Conservation (phyloP, 2,113 vertebrate species). For the Gobius niger region DNA sequence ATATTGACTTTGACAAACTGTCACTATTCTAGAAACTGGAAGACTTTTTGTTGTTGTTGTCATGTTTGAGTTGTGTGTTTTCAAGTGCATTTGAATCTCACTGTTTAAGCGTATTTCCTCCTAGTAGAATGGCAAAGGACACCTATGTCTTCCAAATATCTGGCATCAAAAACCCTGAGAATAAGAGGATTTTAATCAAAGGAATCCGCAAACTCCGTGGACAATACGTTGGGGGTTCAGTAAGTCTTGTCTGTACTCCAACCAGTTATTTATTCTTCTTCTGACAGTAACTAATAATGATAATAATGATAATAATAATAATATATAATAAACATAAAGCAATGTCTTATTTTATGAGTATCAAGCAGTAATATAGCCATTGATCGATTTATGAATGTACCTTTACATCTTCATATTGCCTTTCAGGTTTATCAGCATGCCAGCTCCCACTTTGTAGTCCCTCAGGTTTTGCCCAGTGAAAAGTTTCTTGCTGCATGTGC, state of each 20-base stretch:
- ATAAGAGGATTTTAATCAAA: slow-evolving; percentile 65
- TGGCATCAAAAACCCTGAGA: slow-evolving; percentile 64
- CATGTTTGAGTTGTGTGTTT: too few relatives aligned
- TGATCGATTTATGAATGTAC: too few relatives aligned
- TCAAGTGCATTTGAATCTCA: too few relatives aligned
- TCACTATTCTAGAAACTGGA: too few relatives aligned
- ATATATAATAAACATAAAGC: too few relatives aligned
- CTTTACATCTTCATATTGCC: slow-evolving; percentile 3
- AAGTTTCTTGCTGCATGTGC: slow-evolving; percentile 93
- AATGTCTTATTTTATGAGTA: too few relatives aligned
- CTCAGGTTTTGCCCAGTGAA: slow-evolving; percentile 84
- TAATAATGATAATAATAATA: too few relatives aligned
- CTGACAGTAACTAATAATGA: too few relatives aligned
- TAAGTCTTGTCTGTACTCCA: slow-evolving; percentile 56
- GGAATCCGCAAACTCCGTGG: slow-evolving; percentile 72
- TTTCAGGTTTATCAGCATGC: slow-evolving; percentile 83
- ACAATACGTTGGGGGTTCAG: slow-evolving; percentile 75
- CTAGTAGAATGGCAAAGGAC: slow-evolving; percentile 61
- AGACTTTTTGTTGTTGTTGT: too few relatives aligned
- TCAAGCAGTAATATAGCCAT: too few relatives aligned
- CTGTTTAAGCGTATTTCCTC: not conserved
- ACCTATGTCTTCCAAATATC: slow-evolving; percentile 76
- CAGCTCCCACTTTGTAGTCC: slow-evolving; percentile 88
- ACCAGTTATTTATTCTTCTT: too few relatives aligned
- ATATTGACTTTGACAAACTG: too few relatives aligned